Base-by-base conservation (phyloP, 2,797 vertebrate species). In the Liasis olivaceus region DNA sequence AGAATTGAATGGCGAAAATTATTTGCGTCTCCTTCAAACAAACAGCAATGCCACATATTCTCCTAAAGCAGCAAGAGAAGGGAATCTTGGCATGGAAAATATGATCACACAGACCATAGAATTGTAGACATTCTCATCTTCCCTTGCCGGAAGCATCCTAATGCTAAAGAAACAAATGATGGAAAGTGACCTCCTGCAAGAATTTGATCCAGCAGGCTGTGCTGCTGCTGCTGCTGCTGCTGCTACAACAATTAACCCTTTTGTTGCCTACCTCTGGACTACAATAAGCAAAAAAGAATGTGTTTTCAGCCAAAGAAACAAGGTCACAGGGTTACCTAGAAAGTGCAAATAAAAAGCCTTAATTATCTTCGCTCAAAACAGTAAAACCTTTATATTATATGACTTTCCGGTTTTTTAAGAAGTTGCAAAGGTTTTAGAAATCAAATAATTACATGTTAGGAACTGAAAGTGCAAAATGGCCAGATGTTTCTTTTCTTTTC, bases 151-250 rank as follows among this genome's bases (percentile, higher is more conserved):
- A 89, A 94, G 89, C 91, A 89, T 95, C 95, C 85, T 13, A 0
- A 93, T 81, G 89, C 94, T 93, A 90, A 93, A 95, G 94, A 96
- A 96, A 95, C 87, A 95, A 96, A 97, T 90, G 92, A 93, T 95
- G 95, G 94, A 95, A 95, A 96, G 91, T 1, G 89, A 93, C 92
- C 89, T 94, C 94, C 91, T 90, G 63, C 47, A 94, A 94, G 94
- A 95, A 95, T 96, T 96, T 95, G 95, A 95, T 96, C 90, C 93
- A 89, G 88, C 2, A 8, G 94, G 89, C 31, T 89, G 92, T 90
- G 90, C 95, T 95, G 84, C 88, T 91, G 28, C 90, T 91, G n/a
- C 54, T 66, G 17, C 14, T 95, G 81, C 86, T 90, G 26, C 91
- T 92, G 28, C 54, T 66, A 20, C 59, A 26, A 42, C 51, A 0